Evolutionary conservation across 2,797 vertebrate species (phyloP).

Genomic region (Parauchenoglanis punctatus): DNA sequence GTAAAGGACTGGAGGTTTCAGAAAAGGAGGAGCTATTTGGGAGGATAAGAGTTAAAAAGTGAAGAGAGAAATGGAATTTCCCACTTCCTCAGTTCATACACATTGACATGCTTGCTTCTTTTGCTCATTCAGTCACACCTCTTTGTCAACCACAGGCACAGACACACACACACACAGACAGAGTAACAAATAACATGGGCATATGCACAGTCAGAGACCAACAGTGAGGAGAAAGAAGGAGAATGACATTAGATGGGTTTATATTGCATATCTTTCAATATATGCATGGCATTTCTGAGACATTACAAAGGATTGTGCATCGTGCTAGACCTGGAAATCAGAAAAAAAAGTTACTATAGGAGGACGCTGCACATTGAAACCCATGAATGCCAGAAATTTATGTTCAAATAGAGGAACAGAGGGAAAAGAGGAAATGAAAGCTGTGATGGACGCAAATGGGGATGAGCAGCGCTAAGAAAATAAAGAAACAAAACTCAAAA

Average conservation of each 20-base stretch:
- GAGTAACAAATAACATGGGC: constrained; percentile 61
- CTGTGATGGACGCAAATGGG: constrained; percentile 57
- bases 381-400: constrained; percentile 39
- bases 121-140: constrained; percentile 33
- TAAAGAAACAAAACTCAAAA: constrained; percentile 68
- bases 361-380: constrained; percentile 40
- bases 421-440: constrained; percentile 60
- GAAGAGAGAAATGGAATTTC: constrained; percentile 55
- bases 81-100: constrained; percentile 52
- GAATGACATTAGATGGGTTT: constrained; percentile 28
- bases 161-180: constrained; percentile 45
- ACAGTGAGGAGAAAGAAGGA: constrained; percentile 49
- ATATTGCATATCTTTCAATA: constrained; percentile 41
- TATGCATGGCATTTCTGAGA: constrained; percentile 47
- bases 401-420: constrained; percentile 47
- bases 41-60: constrained; percentile 57
- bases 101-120: constrained; percentile 41
- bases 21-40: constrained; percentile 53
- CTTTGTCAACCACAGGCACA: constrained; percentile 41
- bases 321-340: constrained; percentile 29
- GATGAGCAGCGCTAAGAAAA: constrained; percentile 59
- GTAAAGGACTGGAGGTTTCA: constrained; percentile 59
- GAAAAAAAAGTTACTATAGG: not conserved
- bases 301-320: constrained; percentile 12
- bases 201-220: constrained; percentile 63